Evolutionary conservation across 2,888 invertebrate genomes (phyloP).

Genomic region (Lithophane socia): DNA sequence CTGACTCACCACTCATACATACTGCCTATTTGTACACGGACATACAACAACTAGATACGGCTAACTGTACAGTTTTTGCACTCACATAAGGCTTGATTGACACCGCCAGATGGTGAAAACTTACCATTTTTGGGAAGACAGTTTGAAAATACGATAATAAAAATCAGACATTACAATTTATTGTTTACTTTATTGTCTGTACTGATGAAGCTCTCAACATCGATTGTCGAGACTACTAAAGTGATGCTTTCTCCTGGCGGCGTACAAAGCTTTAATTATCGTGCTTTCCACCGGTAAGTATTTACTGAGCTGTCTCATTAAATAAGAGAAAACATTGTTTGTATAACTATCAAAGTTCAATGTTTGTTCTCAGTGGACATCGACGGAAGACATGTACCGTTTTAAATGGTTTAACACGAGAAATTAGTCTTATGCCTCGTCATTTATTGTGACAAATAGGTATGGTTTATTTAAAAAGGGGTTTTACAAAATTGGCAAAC

Average conservation of each 20-base stretch:
- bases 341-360: constrained; percentile 41
- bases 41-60: constrained; percentile 61
- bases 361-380: constrained; percentile 30
- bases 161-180: constrained; percentile 7
- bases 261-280: constrained; percentile 50
- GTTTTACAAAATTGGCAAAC: no score
- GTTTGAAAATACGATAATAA: constrained; percentile 32
- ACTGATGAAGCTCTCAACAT: constrained; percentile 2
- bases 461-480: no score
- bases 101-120: constrained; percentile 61
- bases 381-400: neutral
- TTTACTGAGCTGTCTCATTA: constrained; percentile 56
- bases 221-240: constrained; percentile 10
- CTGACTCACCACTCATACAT: constrained; percentile 56
- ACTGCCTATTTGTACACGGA: constrained; percentile 50
- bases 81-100: constrained; percentile 57
- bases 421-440: neutral
- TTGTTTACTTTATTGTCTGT: neutral
- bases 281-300: constrained; percentile 42
- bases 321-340: constrained; percentile 55
- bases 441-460: neutral
- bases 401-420: constrained; percentile 28
- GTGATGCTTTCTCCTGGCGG: constrained; percentile 50
- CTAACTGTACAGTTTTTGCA: constrained; percentile 26
- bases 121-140: constrained; percentile 41